These are phyloP conservation scores for Rotaria macrura DNA, from an alignment of 2,888 invertebrate species.

Conservation along the genomic window DNA sequence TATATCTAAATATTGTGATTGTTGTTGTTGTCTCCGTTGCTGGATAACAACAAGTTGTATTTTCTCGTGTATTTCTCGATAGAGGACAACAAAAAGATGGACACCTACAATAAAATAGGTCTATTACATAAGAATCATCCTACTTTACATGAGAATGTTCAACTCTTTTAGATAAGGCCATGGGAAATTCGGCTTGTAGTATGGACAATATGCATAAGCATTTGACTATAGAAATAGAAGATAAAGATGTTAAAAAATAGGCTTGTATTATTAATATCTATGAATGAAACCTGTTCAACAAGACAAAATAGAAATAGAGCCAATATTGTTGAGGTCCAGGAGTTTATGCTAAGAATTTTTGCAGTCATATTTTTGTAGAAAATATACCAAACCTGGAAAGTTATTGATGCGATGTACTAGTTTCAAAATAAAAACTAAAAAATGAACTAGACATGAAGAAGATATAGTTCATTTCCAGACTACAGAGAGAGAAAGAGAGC, in stretches of 20 bases:
- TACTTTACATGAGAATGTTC: too few relatives aligned
- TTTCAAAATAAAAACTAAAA: too few relatives aligned
- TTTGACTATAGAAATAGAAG: not conserved
- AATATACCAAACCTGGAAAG: not conserved
- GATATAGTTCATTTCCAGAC: too few relatives aligned
- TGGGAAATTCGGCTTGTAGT: not conserved
- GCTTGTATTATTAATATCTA: not conserved
- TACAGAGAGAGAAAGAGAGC: too few relatives aligned
- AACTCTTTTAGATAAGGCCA: not conserved
- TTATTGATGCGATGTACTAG: too few relatives aligned
- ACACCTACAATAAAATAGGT: not conserved
- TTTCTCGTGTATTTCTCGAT: not conserved
- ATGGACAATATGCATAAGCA: not conserved
- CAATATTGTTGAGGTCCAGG: not conserved
- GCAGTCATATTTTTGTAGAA: not conserved
- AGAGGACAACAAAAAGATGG: not conserved
- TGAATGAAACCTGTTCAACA: not conserved
- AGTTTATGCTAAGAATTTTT: not conserved
- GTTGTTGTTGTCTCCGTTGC: not conserved
- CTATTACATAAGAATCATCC: not conserved
- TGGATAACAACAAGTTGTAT: not conserved
- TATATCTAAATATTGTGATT: not conserved
- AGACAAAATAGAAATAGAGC: not conserved
- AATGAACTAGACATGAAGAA: too few relatives aligned
- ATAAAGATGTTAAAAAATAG: not conserved